A percentile compares a stretch with the other conserved stretches of the same genome.
phyloP scores from a whole-genome alignment of 2,113 vertebrate genomes.

The Choloepus hoffmanni region DNA sequence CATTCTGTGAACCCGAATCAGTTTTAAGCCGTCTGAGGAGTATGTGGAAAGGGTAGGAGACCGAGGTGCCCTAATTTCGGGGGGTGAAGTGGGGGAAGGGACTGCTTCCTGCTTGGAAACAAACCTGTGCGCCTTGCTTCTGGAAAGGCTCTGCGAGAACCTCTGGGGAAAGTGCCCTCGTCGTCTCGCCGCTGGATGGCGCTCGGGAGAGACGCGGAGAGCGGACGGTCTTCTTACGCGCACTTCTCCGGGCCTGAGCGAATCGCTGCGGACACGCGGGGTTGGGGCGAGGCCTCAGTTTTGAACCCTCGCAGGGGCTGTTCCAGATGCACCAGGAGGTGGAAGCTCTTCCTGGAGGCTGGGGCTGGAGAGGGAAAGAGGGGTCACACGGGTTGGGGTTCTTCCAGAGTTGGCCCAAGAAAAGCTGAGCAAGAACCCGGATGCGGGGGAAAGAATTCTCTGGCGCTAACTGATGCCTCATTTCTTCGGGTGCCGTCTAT shows the following conservation, averaged over 20 bases:
- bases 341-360: neutral
- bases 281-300: neutral
- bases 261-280: neutral
- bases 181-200: constrained; percentile 81
- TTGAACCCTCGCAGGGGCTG: neutral
- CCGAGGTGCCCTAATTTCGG: neutral
- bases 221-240: neutral
- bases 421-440: too few relatives aligned
- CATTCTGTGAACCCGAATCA: constrained; percentile 83
- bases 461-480: fast-evolving
- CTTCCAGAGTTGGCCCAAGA: neutral
- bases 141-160: fast-evolving
- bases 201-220: constrained; percentile 48
- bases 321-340: neutral
- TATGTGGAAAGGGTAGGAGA: constrained; percentile 57
- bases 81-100: neutral
- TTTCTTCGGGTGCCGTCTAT: neutral
- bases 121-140: neutral
- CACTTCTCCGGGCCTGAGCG: neutral
- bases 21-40: neutral
- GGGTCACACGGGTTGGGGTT: too few relatives aligned
- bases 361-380: neutral
- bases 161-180: neutral
- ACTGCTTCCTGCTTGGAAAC: neutral
- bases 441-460: neutral